phyloP scores from a whole-genome alignment of 2,888 invertebrate genomes.

The Clepsis dumicolana region DNA sequence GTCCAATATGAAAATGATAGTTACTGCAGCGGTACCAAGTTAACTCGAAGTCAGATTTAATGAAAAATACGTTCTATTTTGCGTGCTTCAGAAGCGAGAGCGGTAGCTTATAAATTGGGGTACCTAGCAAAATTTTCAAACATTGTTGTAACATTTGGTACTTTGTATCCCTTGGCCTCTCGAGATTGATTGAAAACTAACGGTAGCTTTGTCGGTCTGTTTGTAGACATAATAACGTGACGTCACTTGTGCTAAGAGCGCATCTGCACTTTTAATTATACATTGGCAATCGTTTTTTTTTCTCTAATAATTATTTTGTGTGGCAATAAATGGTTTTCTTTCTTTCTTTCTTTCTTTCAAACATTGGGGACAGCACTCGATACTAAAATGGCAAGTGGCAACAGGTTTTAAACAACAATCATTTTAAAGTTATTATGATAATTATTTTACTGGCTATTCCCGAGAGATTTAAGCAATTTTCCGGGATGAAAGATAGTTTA shows the following conservation, averaged over 20 bases:
- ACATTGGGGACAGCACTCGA: not conserved
- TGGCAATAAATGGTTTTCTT: no score
- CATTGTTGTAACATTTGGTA: conserved; percentile 73
- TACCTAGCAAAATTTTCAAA: conserved; percentile 20
- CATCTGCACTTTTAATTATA: conserved; percentile 64
- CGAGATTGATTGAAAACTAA: conserved; percentile 81
- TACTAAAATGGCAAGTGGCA: conserved; percentile 5
- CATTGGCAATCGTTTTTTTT: conserved; percentile 11
- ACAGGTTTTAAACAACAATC: conserved; percentile 11
- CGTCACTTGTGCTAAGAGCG: conserved; percentile 67
- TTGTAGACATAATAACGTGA: conserved; percentile 75
- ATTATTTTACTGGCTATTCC: no score
- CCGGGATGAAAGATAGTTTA: no score
- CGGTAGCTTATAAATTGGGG: conserved; percentile 18
- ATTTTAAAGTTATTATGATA: not conserved
- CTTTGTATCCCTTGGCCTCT: conserved; percentile 60
- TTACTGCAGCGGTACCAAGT: conserved; percentile 11
- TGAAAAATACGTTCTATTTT: conserved; percentile 5
- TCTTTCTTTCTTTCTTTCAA: no score
- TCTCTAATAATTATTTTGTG: no score
- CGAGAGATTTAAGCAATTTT: no score
- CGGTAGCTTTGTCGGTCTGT: conserved; percentile 75
- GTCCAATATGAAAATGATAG: not conserved
- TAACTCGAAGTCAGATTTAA: conserved; percentile 15
- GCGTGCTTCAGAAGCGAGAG: not conserved